Base-by-base conservation (phyloP, 2,113 vertebrate species). In the Amphilophus citrinellus region DNA sequence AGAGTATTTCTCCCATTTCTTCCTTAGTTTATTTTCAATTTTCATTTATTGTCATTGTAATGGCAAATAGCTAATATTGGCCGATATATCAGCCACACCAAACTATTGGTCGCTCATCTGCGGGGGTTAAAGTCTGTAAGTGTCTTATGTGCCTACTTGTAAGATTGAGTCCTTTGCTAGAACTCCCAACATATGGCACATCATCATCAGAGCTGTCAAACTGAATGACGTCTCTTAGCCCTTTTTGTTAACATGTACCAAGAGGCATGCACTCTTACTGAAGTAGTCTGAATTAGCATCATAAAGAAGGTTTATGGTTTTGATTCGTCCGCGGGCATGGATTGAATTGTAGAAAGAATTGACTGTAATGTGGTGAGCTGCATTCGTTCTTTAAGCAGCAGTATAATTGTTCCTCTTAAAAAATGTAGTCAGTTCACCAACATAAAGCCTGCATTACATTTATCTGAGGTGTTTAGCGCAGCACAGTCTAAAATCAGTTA, bases 271-370 rank as follows among this genome's bases (percentile, higher is more conserved):
- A 60, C 32, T 47, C 47, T 50, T 60, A 24, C 27, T 24, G 11
- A 80, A 85, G 79, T 53, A 2, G 20, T 73, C 14, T 32, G 13
- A 81, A 85, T 80, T 42, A 56, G 20, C 35, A 82, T 42, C 27
- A 62, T 27, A 84, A 71, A 71, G 61, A 30, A 59, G 60, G 42
- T 59, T 76, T 10, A 61, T 32, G 66, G 78, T 83, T 88, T 80
- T 15, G 1, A 61, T 79, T 85, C 1, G 39, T 63, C 79, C 24
- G 8, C n/a, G 71, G 58, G 58, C 77, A 56, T 7, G 15, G 50
- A 61, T 59, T 47, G 59, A 82, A 75, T 66, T 61, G 37, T 14
- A 44, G 18, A 27, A 44, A 61, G 65, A 60, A 60, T 3, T 59
- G 44, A 81, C 50, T 61, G 60, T 27, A 81, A 68, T 50, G 27